A percentile compares a stretch with the other conserved stretches of the same genome.
These are phyloP conservation scores for Coleophora deauratella DNA, from an alignment of 2,888 invertebrate genomes.

Conservation along the genomic window DNA sequence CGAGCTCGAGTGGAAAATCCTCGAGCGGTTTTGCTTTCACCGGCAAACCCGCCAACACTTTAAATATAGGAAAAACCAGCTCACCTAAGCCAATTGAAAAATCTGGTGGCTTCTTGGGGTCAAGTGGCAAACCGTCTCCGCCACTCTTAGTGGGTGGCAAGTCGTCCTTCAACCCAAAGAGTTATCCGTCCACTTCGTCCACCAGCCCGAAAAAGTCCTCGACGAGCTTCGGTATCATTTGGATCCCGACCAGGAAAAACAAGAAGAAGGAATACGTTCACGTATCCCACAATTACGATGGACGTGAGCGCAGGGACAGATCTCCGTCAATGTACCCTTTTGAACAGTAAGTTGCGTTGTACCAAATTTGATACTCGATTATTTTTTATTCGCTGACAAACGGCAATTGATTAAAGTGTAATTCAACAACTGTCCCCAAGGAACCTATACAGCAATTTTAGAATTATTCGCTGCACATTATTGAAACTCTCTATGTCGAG, in stretches of 20 bases:
- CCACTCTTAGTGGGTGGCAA: constrained; percentile 18
- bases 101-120: neutral
- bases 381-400: too few relatives aligned
- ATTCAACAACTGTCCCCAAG: too few relatives aligned
- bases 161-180: constrained; percentile 21
- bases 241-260: constrained; percentile 49
- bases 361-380: too few relatives aligned
- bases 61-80: too few relatives aligned
- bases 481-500: too few relatives aligned
- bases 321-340: constrained; percentile 48
- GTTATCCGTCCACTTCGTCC: constrained; percentile 28
- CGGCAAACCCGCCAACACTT: constrained; percentile 9
- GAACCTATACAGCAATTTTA: too few relatives aligned
- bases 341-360: constrained; percentile 54
- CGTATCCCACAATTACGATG: constrained; percentile 39
- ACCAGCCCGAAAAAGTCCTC: constrained; percentile 35
- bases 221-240: constrained; percentile 50
- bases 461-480: too few relatives aligned
- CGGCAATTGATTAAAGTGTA: too few relatives aligned
- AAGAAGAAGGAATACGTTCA: constrained; percentile 50
- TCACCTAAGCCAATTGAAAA: too few relatives aligned
- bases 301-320: constrained; percentile 33
- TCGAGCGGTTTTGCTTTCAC: neutral
- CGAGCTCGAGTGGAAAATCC: constrained; percentile 3
- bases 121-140: constrained; percentile 3